Conservation (phyloP, 2,113 vertebrate species). For the Aspiorhynchus laticeps region DNA sequence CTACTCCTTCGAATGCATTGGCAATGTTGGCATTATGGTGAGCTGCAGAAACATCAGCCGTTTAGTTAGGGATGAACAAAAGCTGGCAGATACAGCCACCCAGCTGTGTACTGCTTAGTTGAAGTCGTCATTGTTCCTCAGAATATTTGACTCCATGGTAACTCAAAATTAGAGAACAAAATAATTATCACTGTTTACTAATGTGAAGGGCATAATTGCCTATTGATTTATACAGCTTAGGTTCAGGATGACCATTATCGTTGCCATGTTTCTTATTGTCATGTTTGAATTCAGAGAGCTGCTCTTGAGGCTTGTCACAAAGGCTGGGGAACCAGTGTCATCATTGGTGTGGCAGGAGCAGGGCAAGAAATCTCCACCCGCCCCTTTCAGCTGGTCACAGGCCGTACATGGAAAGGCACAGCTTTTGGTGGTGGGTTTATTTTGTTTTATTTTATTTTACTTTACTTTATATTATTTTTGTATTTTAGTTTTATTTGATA, state of each 20-base stretch:
- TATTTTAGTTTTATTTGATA: neutral
- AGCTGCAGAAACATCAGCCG: conserved; percentile 34
- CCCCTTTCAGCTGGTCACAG: conserved; percentile 83
- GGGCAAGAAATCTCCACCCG: conserved; percentile 81
- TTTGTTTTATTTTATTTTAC: neutral
- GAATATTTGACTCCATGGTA: neutral
- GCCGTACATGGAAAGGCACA: conserved; percentile 84
- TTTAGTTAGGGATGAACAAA: conserved; percentile 8
- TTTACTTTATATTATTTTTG: neutral
- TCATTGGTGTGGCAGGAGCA: conserved; percentile 80
- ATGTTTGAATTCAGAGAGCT: conserved; percentile 70
- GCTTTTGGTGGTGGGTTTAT: conserved; percentile 83
- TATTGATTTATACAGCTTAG: neutral
- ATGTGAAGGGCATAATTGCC: neutral
- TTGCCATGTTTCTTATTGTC: neutral
- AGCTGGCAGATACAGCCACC: neutral
- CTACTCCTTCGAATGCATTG: conserved; percentile 90
- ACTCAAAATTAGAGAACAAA: neutral
- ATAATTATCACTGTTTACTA: neutral
- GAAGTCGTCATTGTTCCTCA: neutral
- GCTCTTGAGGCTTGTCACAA: conserved; percentile 83
- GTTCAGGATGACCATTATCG: neutral
- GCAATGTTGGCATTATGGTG: conserved; percentile 85
- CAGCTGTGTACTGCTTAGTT: neutral
- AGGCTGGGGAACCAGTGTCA: conserved; percentile 83